Percentiles rank a stretch among this genome's conserved stretches.
phyloP scores from a whole-genome alignment of 2,797 vertebrate genomes.

The Galago senegalensis region DNA sequence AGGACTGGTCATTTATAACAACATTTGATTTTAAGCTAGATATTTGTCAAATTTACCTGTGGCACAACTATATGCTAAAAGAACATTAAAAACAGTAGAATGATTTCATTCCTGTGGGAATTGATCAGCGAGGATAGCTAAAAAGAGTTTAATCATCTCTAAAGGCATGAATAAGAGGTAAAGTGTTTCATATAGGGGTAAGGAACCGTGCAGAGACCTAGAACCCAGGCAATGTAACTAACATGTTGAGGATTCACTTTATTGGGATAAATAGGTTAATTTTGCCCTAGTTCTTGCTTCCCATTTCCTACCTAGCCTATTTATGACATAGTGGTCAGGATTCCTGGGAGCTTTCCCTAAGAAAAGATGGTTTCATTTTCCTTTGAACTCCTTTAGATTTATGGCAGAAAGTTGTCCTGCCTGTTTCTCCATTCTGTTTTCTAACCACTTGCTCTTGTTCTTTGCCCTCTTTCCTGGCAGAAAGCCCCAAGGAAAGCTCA shows the following conservation, averaged over 20 bases:
- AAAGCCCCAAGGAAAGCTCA: conserved; percentile 95
- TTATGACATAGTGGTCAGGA: conserved; percentile 53
- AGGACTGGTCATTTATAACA: not conserved
- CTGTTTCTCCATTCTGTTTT: conserved; percentile 31
- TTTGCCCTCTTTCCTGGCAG: conserved; percentile 87
- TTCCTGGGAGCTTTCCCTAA: not conserved
- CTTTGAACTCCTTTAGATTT: conserved; percentile 49
- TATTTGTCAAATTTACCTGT: conserved; percentile 43
- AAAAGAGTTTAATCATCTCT: conserved; percentile 58
- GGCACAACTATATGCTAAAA: conserved; percentile 18
- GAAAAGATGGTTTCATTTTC: conserved; percentile 61
- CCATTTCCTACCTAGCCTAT: conserved; percentile 40
- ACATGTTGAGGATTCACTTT: not conserved
- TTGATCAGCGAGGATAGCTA: conserved; percentile 41
- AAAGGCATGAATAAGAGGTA: conserved; percentile 21
- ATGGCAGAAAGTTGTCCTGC: conserved; percentile 5
- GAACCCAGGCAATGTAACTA: conserved; percentile 29
- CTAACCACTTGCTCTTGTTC: conserved; percentile 71
- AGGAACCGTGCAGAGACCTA: conserved; percentile 10
- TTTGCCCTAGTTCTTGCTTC: conserved; percentile 45
- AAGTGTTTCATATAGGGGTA: not conserved
- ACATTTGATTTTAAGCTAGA: conserved; percentile 37
- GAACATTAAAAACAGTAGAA: conserved; percentile 36
- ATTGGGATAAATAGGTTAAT: not conserved
- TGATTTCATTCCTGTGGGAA: conserved; percentile 22